Conservation (phyloP, 2,113 vertebrate species). For the Propithecus coquereli region DNA sequence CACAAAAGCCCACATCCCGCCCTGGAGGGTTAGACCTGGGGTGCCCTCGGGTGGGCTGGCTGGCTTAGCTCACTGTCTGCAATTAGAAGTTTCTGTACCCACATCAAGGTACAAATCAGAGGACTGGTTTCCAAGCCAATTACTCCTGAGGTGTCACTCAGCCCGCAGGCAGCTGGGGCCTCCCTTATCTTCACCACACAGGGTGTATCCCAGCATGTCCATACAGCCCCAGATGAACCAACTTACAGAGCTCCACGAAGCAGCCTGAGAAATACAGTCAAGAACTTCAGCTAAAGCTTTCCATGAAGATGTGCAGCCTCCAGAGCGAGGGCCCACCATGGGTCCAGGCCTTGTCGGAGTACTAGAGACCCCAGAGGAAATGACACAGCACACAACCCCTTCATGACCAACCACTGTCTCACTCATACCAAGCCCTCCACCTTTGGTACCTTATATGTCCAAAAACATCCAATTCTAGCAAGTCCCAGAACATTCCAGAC, state of each 20-base stretch:
- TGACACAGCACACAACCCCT: background rate
- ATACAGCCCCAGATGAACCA: background rate
- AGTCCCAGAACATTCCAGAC: background rate
- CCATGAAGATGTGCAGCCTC: background rate
- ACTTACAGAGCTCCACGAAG: background rate
- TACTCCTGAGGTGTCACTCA: background rate
- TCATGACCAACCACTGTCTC: background rate
- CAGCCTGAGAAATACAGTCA: background rate
- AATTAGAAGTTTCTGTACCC: slow-evolving; percentile 34
- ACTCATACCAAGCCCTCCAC: background rate
- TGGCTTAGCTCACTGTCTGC: slow-evolving; percentile 2
- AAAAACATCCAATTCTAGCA: background rate
- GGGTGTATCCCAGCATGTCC: background rate
- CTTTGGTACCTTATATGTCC: background rate
- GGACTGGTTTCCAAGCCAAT: slow-evolving; percentile 21
- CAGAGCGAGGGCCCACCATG: rapidly evolving
- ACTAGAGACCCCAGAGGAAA: background rate
- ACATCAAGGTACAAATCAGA: background rate
- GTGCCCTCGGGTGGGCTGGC: background rate
- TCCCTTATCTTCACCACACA: background rate
- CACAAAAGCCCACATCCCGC: background rate
- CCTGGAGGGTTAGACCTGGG: background rate
- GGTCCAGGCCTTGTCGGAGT: background rate
- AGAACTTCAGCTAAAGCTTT: background rate
- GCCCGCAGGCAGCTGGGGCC: background rate